Conservation (phyloP, 1,140 invertebrate species). For the Pogonus chalceus region DNA sequence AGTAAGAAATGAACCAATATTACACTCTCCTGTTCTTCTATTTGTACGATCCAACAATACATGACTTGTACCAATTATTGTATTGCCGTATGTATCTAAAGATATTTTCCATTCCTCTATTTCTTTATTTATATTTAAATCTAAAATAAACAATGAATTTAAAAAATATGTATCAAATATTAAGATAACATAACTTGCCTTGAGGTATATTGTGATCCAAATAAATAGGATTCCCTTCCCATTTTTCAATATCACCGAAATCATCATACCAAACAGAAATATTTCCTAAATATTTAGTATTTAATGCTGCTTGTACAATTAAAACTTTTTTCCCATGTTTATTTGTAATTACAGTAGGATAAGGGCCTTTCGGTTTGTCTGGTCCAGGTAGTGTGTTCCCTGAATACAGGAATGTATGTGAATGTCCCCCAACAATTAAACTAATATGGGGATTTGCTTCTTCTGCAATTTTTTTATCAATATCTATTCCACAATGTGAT, state of each 20-base stretch:
- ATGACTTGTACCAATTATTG: constrained; percentile 44
- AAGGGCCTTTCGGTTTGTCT: constrained; percentile 40
- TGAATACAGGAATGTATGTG: constrained; percentile 64
- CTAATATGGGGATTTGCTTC: constrained; percentile 50
- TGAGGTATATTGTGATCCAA: constrained; percentile 50
- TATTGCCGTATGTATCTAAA: constrained; percentile 44
- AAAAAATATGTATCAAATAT: constrained; percentile 34
- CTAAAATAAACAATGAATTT: constrained; percentile 22
- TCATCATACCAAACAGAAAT: constrained; percentile 62
- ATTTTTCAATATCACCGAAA: constrained; percentile 53
- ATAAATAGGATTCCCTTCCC: constrained; percentile 67
- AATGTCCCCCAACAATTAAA: constrained; percentile 73
- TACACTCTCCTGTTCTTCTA: constrained; percentile 57
- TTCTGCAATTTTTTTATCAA: constrained; percentile 56
- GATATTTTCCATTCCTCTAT: constrained; percentile 36
- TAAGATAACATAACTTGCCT: constrained; percentile 41
- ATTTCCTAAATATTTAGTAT: constrained; percentile 64
- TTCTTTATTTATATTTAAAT: constrained; percentile 24
- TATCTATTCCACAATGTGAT: constrained; percentile 63
- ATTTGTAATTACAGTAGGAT: constrained; percentile 43
- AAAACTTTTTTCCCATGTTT: constrained; percentile 50
- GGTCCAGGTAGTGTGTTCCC: constrained; percentile 43
- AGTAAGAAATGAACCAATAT: constrained; percentile 62
- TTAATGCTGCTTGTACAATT: constrained; percentile 59
- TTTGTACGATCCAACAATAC: constrained; percentile 44